Evolutionary conservation across 2,888 invertebrate species (phyloP).

Genomic region (Drosophila longiperda): DNA sequence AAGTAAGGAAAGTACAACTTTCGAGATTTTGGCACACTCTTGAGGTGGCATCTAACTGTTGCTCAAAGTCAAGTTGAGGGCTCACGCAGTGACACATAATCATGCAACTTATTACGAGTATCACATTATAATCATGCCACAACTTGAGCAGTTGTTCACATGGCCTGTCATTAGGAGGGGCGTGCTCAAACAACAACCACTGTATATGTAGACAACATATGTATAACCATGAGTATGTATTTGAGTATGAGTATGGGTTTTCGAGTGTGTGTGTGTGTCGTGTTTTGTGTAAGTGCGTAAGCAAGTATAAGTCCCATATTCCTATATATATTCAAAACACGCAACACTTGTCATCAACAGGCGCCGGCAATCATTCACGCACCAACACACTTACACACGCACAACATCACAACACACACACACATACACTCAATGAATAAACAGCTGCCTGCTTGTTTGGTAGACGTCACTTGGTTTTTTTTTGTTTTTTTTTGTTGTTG

Average conservation of each 20-base stretch:
- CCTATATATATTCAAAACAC: slow-evolving; percentile 78
- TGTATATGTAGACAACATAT: slow-evolving; percentile 6
- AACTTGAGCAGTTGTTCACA: slow-evolving; percentile 46
- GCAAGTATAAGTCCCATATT: slow-evolving; percentile 43
- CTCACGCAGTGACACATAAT: slow-evolving; percentile 43
- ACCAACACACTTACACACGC: slow-evolving; percentile 16
- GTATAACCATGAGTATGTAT: not conserved
- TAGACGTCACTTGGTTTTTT: slow-evolving; percentile 36
- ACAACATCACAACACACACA: slow-evolving; percentile 4
- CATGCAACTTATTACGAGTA: slow-evolving; percentile 33
- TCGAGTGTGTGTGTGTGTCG: slow-evolving; percentile 14
- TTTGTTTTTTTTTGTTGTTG: not conserved
- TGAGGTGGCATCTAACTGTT: slow-evolving; percentile 1
- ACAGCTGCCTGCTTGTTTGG: slow-evolving; percentile 40
- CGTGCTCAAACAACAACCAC: slow-evolving; percentile 33
- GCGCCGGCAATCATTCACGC: slow-evolving; percentile 72
- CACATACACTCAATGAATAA: slow-evolving; percentile 47
- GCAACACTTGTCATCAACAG: slow-evolving; percentile 80
- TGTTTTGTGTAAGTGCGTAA: slow-evolving; percentile 15
- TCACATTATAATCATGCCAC: slow-evolving; percentile 53
- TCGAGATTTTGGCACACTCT: not conserved
- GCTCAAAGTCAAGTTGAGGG: slow-evolving; percentile 12
- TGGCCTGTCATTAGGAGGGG: slow-evolving; percentile 57
- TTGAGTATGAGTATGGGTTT: not conserved
- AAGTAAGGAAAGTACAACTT: not conserved